A percentile compares a stretch with the other conserved stretches of the same genome.
phyloP scores from a whole-genome alignment of 2,113 vertebrate genomes.

The Ophthalmolycus amberensis region DNA sequence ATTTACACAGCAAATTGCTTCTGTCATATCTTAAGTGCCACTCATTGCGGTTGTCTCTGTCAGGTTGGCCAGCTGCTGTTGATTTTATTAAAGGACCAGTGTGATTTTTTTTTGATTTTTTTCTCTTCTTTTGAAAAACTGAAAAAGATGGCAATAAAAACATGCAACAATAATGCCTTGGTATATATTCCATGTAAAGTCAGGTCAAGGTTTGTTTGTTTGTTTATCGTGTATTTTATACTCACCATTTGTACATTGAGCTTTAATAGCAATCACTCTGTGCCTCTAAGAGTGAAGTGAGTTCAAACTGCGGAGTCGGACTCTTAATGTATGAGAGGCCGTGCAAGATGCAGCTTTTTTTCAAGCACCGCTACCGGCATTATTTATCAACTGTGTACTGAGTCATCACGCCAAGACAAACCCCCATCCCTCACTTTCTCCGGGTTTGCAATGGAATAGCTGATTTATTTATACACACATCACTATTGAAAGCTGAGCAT shows the following conservation, averaged over 20 bases:
- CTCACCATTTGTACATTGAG: not conserved
- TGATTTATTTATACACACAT: not conserved
- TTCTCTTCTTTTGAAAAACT: not conserved
- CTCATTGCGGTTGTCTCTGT: slow-evolving; percentile 1
- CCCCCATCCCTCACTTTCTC: not conserved
- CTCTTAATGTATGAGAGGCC: slow-evolving; percentile 2
- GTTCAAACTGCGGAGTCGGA: slow-evolving; percentile 19
- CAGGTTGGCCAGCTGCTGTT: slow-evolving; percentile 2
- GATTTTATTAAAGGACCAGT: not conserved
- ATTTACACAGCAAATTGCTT: slow-evolving; percentile 6
- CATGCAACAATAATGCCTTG: not conserved
- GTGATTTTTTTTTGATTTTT: not conserved
- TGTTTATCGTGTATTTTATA: not conserved
- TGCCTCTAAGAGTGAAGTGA: slow-evolving; percentile 1
- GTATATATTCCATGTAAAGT: not conserved
- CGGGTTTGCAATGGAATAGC: not conserved
- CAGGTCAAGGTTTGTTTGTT: not conserved
- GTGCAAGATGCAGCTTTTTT: slow-evolving; percentile 22
- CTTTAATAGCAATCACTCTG: not conserved
- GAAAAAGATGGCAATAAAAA: not conserved
- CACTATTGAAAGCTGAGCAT: not conserved
- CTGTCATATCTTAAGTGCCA: slow-evolving; percentile 13
- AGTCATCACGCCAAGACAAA: slow-evolving; percentile 21
- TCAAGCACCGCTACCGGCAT: slow-evolving; percentile 13
- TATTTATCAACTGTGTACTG: slow-evolving; percentile 30